phyloP scores from a whole-genome alignment of 2,888 invertebrate genomes.

The Sinopyrophorus schimmeli region DNA sequence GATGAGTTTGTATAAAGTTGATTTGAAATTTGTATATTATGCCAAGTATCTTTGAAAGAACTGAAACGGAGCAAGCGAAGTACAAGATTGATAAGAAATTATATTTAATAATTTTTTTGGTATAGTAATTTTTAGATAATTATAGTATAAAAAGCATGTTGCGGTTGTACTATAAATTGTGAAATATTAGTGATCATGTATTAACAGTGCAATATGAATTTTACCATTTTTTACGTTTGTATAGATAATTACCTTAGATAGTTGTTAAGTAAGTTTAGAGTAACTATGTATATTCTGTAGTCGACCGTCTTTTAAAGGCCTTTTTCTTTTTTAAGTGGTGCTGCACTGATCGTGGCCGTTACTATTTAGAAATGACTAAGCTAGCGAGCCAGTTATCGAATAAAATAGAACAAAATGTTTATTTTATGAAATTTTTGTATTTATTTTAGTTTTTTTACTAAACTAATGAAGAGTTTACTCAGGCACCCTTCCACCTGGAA shows the following conservation, averaged over 20 bases:
- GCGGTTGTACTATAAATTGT: constrained; percentile 25
- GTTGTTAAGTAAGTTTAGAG: constrained; percentile 16
- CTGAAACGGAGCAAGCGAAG: constrained; percentile 30
- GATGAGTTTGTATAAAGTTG: not conserved
- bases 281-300: constrained; percentile 18
- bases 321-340: constrained; percentile 8
- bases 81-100: constrained; percentile 27
- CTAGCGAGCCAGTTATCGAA: too few species aligned
- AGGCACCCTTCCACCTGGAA: too few species aligned
- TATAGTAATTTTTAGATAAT: constrained; percentile 18
- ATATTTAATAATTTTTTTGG: constrained; percentile 15
- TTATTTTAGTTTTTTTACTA: too few species aligned
- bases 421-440: too few species aligned
- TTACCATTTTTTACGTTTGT: constrained; percentile 27
- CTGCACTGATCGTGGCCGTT: constrained; percentile 4
- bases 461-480: too few species aligned
- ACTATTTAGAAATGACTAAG: too few species aligned
- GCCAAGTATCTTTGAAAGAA: constrained; percentile 16
- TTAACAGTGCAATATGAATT: constrained; percentile 26
- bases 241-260: too few species aligned
- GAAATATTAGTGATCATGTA: constrained; percentile 25
- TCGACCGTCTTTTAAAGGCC: constrained; percentile 4
- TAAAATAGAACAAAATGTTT: too few species aligned
- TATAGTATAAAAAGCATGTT: constrained; percentile 19
- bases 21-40: constrained; percentile 1